Evolutionary conservation across 2,888 invertebrate species (phyloP).

Genomic region (Melieria picta): DNA sequence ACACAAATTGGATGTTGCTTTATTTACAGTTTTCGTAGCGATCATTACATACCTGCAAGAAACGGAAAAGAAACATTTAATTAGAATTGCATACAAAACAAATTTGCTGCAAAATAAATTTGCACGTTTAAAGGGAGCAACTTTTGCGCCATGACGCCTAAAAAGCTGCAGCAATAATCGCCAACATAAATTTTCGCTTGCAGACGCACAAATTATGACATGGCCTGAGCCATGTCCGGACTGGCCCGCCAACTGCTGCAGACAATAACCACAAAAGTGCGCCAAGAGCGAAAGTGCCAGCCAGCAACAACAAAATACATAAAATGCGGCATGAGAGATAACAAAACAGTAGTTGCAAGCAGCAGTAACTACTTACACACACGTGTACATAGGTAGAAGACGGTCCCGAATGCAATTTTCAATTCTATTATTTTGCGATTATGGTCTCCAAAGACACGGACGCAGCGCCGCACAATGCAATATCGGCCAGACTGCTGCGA

Average conservation of each 20-base stretch:
- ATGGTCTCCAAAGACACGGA: conserved; percentile 1
- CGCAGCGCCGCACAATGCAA: neutral
- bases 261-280: neutral
- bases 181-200: conserved; percentile 46
- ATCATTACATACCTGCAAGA: conserved; percentile 26
- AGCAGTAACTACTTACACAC: too few relatives aligned
- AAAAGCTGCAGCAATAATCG: conserved; percentile 30
- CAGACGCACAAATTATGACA: conserved; percentile 50
- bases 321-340: too few relatives aligned
- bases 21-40: conserved; percentile 7
- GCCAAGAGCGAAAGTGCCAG: conserved; percentile 5
- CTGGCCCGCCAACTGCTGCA: neutral
- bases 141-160: neutral
- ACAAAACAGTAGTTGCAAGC: too few relatives aligned
- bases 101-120: too few relatives aligned
- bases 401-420: conserved; percentile 36
- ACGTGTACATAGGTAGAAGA: neutral
- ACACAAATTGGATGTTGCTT: neutral
- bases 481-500: neutral
- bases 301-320: neutral
- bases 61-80: conserved; percentile 3
- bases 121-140: too few relatives aligned
- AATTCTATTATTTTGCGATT: conserved; percentile 36
- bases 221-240: conserved; percentile 12
- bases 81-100: neutral